phyloP scores from a whole-genome alignment of 1,140 invertebrate species.

The Armadillidium nasatum region DNA sequence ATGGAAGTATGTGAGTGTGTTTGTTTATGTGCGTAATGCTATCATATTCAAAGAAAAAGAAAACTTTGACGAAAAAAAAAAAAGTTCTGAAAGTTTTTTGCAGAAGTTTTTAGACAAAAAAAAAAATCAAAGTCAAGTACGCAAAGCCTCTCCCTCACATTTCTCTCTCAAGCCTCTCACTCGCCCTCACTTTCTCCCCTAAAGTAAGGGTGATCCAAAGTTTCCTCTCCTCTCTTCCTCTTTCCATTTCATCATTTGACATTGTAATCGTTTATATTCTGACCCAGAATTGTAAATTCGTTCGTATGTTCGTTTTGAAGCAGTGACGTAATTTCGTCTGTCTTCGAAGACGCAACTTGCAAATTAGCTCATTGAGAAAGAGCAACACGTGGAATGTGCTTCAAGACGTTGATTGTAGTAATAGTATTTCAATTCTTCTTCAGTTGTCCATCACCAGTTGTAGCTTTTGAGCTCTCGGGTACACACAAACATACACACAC shows the following conservation, averaged over 20 bases:
- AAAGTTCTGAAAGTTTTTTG: no score
- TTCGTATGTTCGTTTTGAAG: neutral
- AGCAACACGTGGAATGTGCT: neutral
- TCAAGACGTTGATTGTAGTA: neutral
- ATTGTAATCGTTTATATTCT: slow-evolving; percentile 9
- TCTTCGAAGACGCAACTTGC: slow-evolving; percentile 9
- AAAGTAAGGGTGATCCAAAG: neutral
- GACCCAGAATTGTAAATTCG: neutral
- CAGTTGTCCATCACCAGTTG: no score
- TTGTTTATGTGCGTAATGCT: no score
- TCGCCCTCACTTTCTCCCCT: slow-evolving; percentile 16
- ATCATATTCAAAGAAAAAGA: no score
- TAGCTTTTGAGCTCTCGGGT: no score
- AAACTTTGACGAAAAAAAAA: no score
- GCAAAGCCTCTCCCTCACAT: slow-evolving; percentile 13
- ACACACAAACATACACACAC: no score
- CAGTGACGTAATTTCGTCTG: slow-evolving; percentile 11
- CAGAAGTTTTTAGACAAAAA: no score
- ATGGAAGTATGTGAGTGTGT: no score
- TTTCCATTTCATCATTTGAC: slow-evolving; percentile 1
- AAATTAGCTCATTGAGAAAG: slow-evolving; percentile 13
- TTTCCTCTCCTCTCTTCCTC: neutral
- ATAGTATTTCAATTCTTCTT: no score
- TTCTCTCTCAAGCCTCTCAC: slow-evolving; percentile 16
- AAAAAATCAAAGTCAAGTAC: no score